phyloP scores from a whole-genome alignment of 2,797 vertebrate genomes.

The Mionectes olivaceus region DNA sequence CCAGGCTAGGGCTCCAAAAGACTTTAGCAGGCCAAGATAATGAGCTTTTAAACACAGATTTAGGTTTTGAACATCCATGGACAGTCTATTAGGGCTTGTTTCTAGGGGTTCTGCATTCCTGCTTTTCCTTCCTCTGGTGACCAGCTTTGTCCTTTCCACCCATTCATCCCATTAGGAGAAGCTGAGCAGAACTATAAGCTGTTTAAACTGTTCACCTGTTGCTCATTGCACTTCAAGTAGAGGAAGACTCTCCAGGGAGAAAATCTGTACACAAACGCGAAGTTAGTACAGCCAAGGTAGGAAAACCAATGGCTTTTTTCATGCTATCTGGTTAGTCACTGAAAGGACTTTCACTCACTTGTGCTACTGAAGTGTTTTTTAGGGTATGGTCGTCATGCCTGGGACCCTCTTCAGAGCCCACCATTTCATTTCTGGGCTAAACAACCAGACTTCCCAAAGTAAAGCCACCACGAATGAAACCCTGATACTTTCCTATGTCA shows the following conservation, averaged over 20 bases:
- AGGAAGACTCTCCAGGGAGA: background rate
- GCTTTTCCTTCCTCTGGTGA: background rate
- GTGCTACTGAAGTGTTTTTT: background rate
- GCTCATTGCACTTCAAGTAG: background rate
- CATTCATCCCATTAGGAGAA: background rate
- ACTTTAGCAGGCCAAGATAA: background rate
- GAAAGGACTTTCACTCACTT: background rate
- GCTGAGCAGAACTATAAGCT: background rate
- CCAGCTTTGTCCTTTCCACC: background rate
- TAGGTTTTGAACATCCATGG: background rate
- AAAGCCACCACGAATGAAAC: background rate
- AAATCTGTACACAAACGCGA: background rate
- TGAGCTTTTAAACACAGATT: background rate
- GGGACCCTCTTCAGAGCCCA: background rate
- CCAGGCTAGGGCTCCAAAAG: background rate
- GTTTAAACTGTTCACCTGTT: background rate
- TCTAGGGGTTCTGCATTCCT: background rate
- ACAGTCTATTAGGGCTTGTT: background rate
- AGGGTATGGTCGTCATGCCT: background rate
- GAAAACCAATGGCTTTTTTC: background rate
- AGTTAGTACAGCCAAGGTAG: background rate
- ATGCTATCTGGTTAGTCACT: background rate
- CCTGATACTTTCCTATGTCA: background rate
- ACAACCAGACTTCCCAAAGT: background rate
- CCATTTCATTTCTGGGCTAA: background rate